Evolutionary conservation across 2,113 vertebrate species (phyloP).

Genomic region (Pelecanoides urinatrix): DNA sequence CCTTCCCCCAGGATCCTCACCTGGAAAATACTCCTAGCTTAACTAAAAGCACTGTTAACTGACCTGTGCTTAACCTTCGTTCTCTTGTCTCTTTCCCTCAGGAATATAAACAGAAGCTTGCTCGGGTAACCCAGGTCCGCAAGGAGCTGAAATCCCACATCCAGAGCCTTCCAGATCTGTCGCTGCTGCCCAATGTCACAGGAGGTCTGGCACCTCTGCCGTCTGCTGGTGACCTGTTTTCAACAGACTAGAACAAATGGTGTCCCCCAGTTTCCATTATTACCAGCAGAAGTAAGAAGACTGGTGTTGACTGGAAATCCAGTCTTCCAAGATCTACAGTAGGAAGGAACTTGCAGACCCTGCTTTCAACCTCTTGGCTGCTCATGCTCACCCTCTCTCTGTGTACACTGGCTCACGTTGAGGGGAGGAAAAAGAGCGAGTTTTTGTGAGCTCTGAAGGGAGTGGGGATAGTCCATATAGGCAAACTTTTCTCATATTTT

Average conservation of each 20-base stretch:
- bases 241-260: constrained; percentile 85
- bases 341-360: constrained; percentile 42
- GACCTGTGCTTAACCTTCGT: background rate
- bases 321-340: constrained; percentile 11
- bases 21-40: background rate
- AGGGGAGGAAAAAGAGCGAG: background rate
- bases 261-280: constrained; percentile 21
- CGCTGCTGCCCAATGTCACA: constrained; percentile 93
- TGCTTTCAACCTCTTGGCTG: constrained; percentile 26
- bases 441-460: constrained; percentile 10
- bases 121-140: constrained; percentile 93
- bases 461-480: background rate
- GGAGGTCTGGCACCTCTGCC: constrained; percentile 94
- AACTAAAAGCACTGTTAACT: background rate
- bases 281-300: constrained; percentile 68
- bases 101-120: constrained; percentile 98
- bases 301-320: constrained; percentile 49
- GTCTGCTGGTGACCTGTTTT: constrained; percentile 97
- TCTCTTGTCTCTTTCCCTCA: constrained; percentile 56
- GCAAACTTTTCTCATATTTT: constrained; percentile 14
- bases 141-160: constrained; percentile 99
- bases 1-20: background rate
- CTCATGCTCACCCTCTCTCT: background rate
- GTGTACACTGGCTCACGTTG: background rate
- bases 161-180: constrained; percentile 97